These are phyloP conservation scores for Aurelia sp. DNA, from an alignment of 30 jellyfish, hydroid and myxozoan genomes.

Conservation along the genomic window DNA sequence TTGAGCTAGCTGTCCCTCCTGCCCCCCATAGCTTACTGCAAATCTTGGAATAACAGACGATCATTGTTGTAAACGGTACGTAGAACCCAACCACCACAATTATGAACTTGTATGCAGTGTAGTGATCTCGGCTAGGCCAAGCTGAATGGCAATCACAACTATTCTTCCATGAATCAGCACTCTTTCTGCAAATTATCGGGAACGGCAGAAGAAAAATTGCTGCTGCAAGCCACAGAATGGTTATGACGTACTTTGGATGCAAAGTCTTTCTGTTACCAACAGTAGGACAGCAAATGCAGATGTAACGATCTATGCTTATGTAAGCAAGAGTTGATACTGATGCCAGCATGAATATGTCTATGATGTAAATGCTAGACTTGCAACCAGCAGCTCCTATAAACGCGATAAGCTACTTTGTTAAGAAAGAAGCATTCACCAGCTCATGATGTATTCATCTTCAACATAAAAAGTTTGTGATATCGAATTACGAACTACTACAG, in stretches of 20 bases:
- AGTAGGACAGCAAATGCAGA: conserved; percentile 28
- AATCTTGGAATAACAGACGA: conserved; percentile 16
- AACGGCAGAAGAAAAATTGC: not conserved
- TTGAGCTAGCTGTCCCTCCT: conserved; percentile 11
- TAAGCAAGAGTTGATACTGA: conserved; percentile 23
- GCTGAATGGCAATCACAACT: conserved; percentile 33
- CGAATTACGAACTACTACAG: too few relatives aligned
- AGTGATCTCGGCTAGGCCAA: conserved; percentile 18
- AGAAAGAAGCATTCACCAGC: too few relatives aligned
- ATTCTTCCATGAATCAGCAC: not conserved
- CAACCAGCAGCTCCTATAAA: conserved; percentile 45
- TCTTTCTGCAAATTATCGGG: not conserved
- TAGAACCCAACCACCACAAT: not conserved
- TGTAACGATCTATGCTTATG: conserved; percentile 23
- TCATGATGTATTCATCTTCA: too few relatives aligned
- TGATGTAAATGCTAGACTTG: conserved; percentile 10
- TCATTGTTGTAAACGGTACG: conserved; percentile 26
- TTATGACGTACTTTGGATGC: conserved; percentile 1
- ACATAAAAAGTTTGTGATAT: too few relatives aligned
- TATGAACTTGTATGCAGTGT: conserved; percentile 3
- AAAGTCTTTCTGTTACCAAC: not conserved
- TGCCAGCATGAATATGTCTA: conserved; percentile 11
- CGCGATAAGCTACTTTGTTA: not conserved
- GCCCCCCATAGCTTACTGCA: conserved; percentile 20
- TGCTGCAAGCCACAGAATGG: conserved; percentile 26